Percentiles rank a stretch among this genome's conserved stretches.
phyloP scores from a whole-genome alignment of 2,797 vertebrate genomes.

The Pelochelys cantorii region DNA sequence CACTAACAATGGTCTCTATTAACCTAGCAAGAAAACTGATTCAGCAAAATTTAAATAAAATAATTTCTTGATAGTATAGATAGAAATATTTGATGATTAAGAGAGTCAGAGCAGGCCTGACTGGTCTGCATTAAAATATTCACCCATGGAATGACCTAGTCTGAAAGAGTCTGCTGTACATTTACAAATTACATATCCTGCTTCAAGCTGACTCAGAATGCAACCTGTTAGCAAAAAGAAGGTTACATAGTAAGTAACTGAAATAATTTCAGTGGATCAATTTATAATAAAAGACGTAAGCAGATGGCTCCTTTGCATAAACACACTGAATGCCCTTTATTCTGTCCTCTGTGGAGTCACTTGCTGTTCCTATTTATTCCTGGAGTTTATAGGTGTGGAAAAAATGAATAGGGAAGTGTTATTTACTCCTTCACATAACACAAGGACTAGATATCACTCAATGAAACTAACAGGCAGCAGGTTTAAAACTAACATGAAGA shows the following conservation, averaged over 20 bases:
- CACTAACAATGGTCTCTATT: not conserved
- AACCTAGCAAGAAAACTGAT: conserved; percentile 12
- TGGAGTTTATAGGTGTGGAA: not conserved
- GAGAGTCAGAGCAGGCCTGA: not conserved
- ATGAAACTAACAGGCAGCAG: not conserved
- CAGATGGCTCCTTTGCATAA: not conserved
- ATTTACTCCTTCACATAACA: not conserved
- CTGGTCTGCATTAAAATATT: not conserved
- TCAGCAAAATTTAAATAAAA: conserved; percentile 7
- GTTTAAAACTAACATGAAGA: not conserved
- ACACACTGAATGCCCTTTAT: rapidly evolving
- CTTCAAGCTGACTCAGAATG: not conserved
- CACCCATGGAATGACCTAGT: not conserved
- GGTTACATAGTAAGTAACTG: not conserved
- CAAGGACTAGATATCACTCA: not conserved
- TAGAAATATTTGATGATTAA: not conserved
- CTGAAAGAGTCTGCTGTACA: not conserved
- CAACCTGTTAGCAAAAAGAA: not conserved
- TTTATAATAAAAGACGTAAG: not conserved
- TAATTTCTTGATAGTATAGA: not conserved
- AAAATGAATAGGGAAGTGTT: not conserved
- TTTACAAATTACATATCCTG: not conserved
- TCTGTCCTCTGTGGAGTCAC: not conserved
- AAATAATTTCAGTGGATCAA: not conserved
- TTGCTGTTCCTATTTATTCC: not conserved